These are phyloP conservation scores for Porites lutea DNA, from an alignment of 64 coral and sea anemone genomes.

Conservation along the genomic window DNA sequence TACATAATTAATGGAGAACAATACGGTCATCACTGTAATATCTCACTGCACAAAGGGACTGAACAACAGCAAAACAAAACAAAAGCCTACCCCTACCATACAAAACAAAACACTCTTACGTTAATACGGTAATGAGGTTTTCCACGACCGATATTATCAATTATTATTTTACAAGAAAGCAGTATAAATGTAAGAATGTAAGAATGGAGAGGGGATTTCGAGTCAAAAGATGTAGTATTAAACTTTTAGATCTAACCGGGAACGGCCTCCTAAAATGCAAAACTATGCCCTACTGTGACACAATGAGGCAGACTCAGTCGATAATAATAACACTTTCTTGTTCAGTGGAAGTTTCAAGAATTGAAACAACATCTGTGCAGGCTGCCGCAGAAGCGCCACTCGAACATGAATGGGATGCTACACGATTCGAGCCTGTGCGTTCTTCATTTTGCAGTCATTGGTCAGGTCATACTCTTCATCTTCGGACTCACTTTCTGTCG, in stretches of 20 bases:
- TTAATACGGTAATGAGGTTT: background rate
- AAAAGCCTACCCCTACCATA: background rate
- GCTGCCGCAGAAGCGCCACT: slow-evolving; percentile 9
- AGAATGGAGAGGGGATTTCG: slow-evolving; percentile 4
- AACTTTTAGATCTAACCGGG: background rate
- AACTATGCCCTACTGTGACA: background rate
- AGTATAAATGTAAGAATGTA: background rate
- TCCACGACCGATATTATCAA: background rate
- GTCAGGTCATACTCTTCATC: background rate
- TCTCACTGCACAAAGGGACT: too few species aligned
- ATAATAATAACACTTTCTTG: slow-evolving; percentile 4
- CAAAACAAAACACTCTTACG: slow-evolving; percentile 5
- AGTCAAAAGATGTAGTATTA: background rate
- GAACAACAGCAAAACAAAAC: too few species aligned
- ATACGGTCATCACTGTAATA: too few species aligned
- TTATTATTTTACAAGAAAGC: slow-evolving; percentile 14
- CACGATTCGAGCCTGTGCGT: slow-evolving; percentile 11
- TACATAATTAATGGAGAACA: too few species aligned
- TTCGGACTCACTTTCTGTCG: slow-evolving; percentile 31
- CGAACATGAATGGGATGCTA: slow-evolving; percentile 6
- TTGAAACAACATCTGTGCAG: slow-evolving; percentile 38
- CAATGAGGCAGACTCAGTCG: background rate
- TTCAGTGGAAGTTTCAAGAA: slow-evolving; percentile 1
- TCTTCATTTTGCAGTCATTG: slow-evolving; percentile 22
- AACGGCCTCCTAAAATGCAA: background rate